These are phyloP conservation scores for Mesocricetus auratus DNA, from an alignment of 2,113 vertebrate species.

Conservation along the genomic window DNA sequence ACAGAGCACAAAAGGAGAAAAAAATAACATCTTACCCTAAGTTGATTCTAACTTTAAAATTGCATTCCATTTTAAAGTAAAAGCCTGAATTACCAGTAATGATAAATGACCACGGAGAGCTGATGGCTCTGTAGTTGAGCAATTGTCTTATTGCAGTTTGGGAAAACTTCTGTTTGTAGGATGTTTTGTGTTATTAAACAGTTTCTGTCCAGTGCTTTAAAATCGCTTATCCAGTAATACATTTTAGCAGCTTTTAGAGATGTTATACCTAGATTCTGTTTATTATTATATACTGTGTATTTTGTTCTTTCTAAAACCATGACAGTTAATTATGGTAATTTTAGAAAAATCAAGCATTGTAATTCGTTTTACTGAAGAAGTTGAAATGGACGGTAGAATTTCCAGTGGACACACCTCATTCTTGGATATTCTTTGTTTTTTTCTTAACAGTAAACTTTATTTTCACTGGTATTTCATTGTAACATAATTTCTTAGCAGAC, in stretches of 20 bases:
- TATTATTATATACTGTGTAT: neutral
- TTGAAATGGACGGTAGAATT: neutral
- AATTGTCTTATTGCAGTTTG: neutral
- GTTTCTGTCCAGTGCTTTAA: neutral
- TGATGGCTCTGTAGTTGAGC: neutral
- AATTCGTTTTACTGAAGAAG: neutral
- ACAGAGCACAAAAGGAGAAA: neutral
- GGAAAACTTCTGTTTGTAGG: neutral
- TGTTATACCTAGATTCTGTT: neutral
- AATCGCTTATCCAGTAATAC: neutral
- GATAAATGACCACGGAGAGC: neutral
- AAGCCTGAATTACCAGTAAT: neutral
- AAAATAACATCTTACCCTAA: neutral
- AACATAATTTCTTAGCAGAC: conserved; percentile 55
- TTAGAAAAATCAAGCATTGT: neutral
- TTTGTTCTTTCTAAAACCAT: neutral
- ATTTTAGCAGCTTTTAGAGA: neutral
- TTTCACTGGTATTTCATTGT: conserved; percentile 46
- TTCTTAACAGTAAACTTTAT: conserved; percentile 69
- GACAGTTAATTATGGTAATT: neutral
- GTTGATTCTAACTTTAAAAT: neutral
- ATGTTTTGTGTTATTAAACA: neutral
- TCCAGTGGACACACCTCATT: neutral
- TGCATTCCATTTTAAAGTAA: neutral
- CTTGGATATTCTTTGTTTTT: neutral